Evolutionary conservation across 2,888 invertebrate genomes (phyloP).

Genomic region (Nysson spinosus): DNA sequence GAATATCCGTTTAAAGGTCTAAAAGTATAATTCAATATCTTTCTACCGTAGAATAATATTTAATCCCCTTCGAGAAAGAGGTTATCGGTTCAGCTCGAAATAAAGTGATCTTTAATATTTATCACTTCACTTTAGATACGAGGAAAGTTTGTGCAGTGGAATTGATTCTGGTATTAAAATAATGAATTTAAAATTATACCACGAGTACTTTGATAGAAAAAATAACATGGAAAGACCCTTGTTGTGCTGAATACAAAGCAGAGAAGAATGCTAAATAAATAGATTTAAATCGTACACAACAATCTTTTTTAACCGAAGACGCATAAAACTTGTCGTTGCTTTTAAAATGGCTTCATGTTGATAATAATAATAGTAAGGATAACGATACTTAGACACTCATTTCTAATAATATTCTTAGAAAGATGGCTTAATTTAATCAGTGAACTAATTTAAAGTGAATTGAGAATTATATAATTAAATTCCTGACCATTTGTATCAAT

Average conservation of each 20-base stretch:
- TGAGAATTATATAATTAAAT: no score
- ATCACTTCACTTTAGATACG: not conserved
- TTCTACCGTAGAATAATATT: not conserved
- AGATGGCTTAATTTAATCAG: no score
- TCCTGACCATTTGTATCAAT: no score
- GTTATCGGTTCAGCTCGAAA: slow-evolving; percentile 14
- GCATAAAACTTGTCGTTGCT: no score
- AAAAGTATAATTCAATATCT: not conserved
- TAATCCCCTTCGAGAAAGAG: slow-evolving; percentile 8
- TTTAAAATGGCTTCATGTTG: no score
- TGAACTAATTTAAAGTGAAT: no score
- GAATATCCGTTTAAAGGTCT: no score
- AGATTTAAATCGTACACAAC: no score
- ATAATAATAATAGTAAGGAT: no score
- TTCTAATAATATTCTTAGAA: no score
- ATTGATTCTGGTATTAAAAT: not conserved
- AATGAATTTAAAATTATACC: not conserved
- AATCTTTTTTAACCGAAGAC: no score
- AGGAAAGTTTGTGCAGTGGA: not conserved
- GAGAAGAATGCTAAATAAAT: not conserved
- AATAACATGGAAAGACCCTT: not conserved
- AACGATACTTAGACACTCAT: no score
- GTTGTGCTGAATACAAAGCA: slow-evolving; percentile 1
- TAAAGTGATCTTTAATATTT: not conserved
- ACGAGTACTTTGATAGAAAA: not conserved